A percentile compares a stretch with the other conserved stretches of the same genome.
Conservation (phyloP, 2,888 invertebrate genomes). For the Litoditis marina region DNA sequence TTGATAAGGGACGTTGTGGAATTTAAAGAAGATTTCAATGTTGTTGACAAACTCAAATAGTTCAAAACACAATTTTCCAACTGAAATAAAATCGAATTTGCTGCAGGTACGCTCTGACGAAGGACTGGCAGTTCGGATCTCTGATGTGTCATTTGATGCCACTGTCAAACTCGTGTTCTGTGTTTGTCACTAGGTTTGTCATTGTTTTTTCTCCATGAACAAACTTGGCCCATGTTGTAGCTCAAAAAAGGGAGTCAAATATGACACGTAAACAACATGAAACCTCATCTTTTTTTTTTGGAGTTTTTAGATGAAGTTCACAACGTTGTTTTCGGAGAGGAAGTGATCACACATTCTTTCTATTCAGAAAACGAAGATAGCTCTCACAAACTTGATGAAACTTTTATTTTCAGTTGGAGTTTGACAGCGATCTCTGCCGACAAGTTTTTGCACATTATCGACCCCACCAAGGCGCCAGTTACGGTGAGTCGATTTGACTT, state of each 20-base stretch:
- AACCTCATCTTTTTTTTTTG: too few relatives aligned
- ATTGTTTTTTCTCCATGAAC: too few relatives aligned
- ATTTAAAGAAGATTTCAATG: too few relatives aligned
- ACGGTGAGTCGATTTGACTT: constrained; percentile 28
- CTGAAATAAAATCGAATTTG: background rate
- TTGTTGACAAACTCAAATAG: too few relatives aligned
- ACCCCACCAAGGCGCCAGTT: constrained; percentile 57
- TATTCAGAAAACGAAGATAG: constrained; percentile 1
- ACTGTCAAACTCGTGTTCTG: constrained; percentile 57
- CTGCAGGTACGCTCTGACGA: constrained; percentile 51
- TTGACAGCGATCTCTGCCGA: constrained; percentile 60
- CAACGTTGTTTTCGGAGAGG: too few relatives aligned
- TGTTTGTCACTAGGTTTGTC: constrained; percentile 60
- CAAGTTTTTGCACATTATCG: constrained; percentile 60
- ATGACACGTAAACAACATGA: too few relatives aligned
- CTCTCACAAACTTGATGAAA: constrained; percentile 2
- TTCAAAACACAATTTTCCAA: too few relatives aligned
- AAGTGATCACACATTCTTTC: too few relatives aligned
- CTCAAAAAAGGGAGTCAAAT: too few relatives aligned
- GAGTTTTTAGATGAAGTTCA: too few relatives aligned
- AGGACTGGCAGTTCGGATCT: constrained; percentile 60
- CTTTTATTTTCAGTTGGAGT: constrained; percentile 53
- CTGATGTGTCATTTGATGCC: constrained; percentile 60
- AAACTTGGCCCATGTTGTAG: too few relatives aligned
- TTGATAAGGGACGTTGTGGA: too few relatives aligned